Conservation (phyloP, 2,888 invertebrate genomes). For the Abrostola tripartita region DNA sequence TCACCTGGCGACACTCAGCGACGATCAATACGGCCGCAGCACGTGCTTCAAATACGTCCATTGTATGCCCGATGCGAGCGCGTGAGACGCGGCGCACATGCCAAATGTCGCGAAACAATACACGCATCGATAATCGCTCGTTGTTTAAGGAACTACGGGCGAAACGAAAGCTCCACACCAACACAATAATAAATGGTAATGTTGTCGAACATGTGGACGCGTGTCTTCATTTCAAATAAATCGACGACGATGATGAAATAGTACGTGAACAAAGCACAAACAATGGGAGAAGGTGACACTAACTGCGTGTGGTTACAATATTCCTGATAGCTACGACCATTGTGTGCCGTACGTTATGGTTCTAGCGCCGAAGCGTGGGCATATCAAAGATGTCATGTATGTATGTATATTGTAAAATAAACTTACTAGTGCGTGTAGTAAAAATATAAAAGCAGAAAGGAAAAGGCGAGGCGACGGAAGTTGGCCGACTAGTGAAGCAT, state of each 20-base stretch:
- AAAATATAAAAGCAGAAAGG: constrained; percentile 67
- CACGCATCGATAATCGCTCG: constrained; percentile 79
- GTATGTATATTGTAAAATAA: constrained; percentile 49
- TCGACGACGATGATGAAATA: constrained; percentile 76
- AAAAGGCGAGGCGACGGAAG: constrained; percentile 71
- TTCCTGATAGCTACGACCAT: constrained; percentile 62
- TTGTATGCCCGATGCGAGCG: constrained; percentile 82
- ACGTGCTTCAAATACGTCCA: constrained; percentile 83
- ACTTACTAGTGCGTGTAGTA: constrained; percentile 58
- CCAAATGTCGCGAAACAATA: constrained; percentile 82
- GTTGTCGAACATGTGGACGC: constrained; percentile 74
- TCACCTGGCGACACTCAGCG: constrained; percentile 74
- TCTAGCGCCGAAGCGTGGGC: constrained; percentile 61
- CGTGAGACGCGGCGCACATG: constrained; percentile 80
- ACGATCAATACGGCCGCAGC: constrained; percentile 82
- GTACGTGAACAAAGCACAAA: constrained; percentile 71
- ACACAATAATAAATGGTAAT: constrained; percentile 76
- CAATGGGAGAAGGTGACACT: constrained; percentile 75
- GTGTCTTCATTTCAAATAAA: constrained; percentile 77
- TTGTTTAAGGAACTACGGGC: constrained; percentile 75
- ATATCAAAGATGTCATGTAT: constrained; percentile 60
- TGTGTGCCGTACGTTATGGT: constrained; percentile 61
- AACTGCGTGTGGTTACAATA: constrained; percentile 63
- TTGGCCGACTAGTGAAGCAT: constrained; percentile 64
- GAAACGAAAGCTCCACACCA: constrained; percentile 75